Percentiles rank a stretch among this genome's conserved stretches.
These are phyloP conservation scores for Metallyticus violacea DNA, from an alignment of 2,888 invertebrate species.

Conservation along the genomic window DNA sequence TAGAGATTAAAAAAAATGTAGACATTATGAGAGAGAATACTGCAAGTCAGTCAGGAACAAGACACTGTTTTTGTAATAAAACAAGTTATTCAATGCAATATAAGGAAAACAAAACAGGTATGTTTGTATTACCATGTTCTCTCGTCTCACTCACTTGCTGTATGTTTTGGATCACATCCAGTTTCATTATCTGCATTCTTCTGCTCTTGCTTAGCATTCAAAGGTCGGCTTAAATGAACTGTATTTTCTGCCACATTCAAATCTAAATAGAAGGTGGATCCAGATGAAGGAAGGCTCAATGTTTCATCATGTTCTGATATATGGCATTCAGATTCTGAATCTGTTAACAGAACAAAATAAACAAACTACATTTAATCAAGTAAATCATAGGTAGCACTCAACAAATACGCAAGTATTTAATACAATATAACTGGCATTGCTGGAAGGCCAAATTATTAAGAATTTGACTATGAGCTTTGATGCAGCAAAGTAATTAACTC, in stretches of 20 bases:
- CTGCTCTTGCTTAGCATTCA: background rate
- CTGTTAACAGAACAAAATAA: slow-evolving; percentile 37
- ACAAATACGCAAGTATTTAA: too few species aligned
- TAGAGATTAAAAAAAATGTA: background rate
- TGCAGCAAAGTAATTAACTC: too few species aligned
- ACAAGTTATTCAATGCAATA: too few species aligned
- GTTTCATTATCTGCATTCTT: background rate
- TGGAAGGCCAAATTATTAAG: too few species aligned
- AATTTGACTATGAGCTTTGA: too few species aligned
- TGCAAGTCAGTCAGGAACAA: background rate
- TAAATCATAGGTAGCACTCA: too few species aligned
- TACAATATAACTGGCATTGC: too few species aligned
- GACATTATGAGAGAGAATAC: background rate
- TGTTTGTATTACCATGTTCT: background rate
- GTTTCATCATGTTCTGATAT: slow-evolving; percentile 39
- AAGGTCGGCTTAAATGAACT: slow-evolving; percentile 46
- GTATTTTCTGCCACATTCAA: slow-evolving; percentile 63
- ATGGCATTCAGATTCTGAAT: slow-evolving; percentile 48
- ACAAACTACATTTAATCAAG: background rate
- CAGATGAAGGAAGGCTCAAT: slow-evolving; percentile 48
- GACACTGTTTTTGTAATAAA: background rate
- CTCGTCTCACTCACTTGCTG: background rate
- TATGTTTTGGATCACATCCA: background rate
- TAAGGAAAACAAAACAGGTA: background rate
- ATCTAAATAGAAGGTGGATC: slow-evolving; percentile 59